Conservation (phyloP, 2,797 vertebrate species). For the Naso thynnoides region DNA sequence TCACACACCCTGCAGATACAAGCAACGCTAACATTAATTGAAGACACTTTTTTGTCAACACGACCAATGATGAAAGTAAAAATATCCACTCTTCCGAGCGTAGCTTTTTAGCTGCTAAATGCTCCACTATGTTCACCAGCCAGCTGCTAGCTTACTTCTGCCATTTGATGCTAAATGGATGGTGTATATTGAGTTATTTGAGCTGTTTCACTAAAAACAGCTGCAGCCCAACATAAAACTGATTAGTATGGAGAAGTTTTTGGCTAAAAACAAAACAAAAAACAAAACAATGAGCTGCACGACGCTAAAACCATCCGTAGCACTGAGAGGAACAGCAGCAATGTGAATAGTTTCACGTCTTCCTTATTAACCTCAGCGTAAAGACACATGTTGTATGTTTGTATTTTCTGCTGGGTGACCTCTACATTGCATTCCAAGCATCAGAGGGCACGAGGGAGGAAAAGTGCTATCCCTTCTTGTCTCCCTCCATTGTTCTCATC, state of each 20-base stretch:
- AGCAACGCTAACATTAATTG: neutral
- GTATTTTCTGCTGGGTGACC: slow-evolving; percentile 44
- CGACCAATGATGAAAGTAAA: neutral
- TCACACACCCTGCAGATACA: neutral
- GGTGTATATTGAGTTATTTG: neutral
- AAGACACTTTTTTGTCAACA: neutral
- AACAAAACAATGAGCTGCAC: neutral
- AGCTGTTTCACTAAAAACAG: neutral
- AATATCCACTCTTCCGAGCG: neutral
- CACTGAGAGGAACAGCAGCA: neutral
- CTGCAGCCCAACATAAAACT: neutral
- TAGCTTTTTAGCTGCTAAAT: neutral
- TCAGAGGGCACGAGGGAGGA: slow-evolving; percentile 38
- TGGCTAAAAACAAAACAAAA: too few species aligned
- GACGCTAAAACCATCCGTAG: neutral
- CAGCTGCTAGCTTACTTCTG: neutral
- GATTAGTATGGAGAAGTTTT: neutral
- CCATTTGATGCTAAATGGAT: neutral
- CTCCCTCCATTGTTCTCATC: slow-evolving; percentile 52
- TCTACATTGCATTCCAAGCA: slow-evolving; percentile 37
- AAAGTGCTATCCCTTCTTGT: slow-evolving; percentile 30
- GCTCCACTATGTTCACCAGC: neutral
- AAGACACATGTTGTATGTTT: slow-evolving; percentile 8
- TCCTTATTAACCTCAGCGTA: neutral
- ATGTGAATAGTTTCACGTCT: neutral